Percentiles rank a stretch among this genome's conserved stretches.
These are phyloP conservation scores for Origma solitaria DNA, from an alignment of 2,113 vertebrate species.

Conservation along the genomic window DNA sequence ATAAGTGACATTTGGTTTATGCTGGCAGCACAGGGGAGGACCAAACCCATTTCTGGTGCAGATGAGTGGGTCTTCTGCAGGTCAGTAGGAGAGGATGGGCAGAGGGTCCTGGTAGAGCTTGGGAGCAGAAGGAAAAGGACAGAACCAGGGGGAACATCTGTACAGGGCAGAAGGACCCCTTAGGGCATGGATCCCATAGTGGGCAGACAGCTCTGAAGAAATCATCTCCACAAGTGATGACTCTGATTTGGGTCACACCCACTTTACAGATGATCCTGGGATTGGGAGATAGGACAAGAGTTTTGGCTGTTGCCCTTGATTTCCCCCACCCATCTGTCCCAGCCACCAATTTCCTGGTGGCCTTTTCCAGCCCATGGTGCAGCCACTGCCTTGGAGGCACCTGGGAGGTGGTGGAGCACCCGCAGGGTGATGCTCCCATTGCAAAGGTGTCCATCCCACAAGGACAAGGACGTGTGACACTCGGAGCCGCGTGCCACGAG, in stretches of 20 bases:
- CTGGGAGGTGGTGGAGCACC: not conserved
- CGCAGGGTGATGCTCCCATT: accelerated
- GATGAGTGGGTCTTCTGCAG: not conserved
- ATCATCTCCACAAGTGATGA: accelerated
- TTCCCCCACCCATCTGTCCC: accelerated
- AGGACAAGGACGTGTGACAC: not conserved
- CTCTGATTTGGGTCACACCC: not conserved
- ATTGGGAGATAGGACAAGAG: not conserved
- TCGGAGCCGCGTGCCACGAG: slow-evolving; percentile 44
- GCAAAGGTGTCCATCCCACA: not conserved
- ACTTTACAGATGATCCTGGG: accelerated
- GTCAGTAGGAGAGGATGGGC: not conserved
- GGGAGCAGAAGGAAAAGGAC: not conserved
- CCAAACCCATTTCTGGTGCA: not conserved
- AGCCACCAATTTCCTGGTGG: not conserved
- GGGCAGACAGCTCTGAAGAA: not conserved
- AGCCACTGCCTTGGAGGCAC: accelerated
- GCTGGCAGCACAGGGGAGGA: not conserved
- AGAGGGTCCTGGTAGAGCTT: not conserved
- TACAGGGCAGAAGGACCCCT: not conserved
- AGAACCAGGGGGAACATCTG: accelerated
- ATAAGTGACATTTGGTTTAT: not conserved
- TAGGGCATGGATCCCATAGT: accelerated
- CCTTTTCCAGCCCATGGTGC: not conserved
- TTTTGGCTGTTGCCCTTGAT: not conserved